Conservation (phyloP, 1,140 invertebrate genomes). For the Ruditapes philippinarum region DNA sequence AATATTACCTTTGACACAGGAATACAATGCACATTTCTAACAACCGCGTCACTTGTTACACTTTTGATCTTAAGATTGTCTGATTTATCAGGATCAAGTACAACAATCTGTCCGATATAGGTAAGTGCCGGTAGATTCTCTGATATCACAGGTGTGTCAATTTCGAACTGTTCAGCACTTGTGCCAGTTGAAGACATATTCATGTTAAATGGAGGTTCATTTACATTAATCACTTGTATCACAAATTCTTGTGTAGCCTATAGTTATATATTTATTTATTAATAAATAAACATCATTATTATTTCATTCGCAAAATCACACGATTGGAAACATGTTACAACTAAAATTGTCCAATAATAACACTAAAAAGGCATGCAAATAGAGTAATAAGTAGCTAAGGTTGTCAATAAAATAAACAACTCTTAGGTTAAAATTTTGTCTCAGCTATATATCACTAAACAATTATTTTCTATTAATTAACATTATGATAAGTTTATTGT, state of each 20-base stretch:
- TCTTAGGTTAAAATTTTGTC: too few relatives aligned
- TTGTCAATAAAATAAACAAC: too few relatives aligned
- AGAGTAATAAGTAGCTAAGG: too few relatives aligned
- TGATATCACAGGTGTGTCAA: neutral
- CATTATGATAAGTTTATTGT: too few relatives aligned
- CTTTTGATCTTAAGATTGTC: neutral
- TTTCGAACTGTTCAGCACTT: neutral
- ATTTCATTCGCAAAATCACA: too few relatives aligned
- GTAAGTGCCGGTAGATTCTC: conserved; percentile 21
- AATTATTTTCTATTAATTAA: too few relatives aligned
- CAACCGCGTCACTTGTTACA: neutral
- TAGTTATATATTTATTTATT: too few relatives aligned
- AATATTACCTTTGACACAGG: conserved; percentile 27
- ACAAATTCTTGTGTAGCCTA: neutral
- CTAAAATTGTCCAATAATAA: too few relatives aligned
- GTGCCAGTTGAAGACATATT: neutral
- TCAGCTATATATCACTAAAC: too few relatives aligned
- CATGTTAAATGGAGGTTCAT: conserved; percentile 23
- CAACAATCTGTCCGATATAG: conserved; percentile 30
- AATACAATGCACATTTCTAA: conserved; percentile 30
- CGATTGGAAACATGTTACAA: too few relatives aligned
- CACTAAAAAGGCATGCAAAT: too few relatives aligned
- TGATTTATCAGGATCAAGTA: conserved; percentile 1
- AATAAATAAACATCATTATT: too few relatives aligned
- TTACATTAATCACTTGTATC: conserved; percentile 29